Evolutionary conservation across 1,140 invertebrate species (phyloP).

Genomic region (Caenorhabditis tropicalis): DNA sequence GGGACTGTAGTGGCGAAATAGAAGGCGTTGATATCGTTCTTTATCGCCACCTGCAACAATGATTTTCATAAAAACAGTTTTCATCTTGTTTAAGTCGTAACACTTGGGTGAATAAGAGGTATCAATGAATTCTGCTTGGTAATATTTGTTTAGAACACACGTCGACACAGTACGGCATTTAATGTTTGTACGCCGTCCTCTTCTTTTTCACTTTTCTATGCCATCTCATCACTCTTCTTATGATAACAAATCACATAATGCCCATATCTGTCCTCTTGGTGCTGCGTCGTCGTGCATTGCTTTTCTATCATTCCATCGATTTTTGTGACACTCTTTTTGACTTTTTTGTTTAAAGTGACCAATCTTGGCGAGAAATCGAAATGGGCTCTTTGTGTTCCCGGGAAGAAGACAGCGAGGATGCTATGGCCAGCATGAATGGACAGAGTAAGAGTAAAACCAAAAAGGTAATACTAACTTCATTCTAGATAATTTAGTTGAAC

Average conservation of each 20-base stretch:
- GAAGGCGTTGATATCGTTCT: slow-evolving; percentile 98
- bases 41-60: slow-evolving; percentile 86
- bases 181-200: slow-evolving; percentile 27
- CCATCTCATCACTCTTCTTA: slow-evolving; percentile 25
- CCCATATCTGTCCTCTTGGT: slow-evolving; percentile 21
- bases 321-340: not conserved
- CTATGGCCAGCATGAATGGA: not conserved
- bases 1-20: slow-evolving; percentile 95
- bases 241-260: slow-evolving; percentile 43
- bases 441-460: not conserved
- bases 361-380: too few relatives aligned
- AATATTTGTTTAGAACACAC: slow-evolving; percentile 40
- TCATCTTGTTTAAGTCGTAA: not conserved
- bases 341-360: too few relatives aligned
- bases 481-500: too few relatives aligned
- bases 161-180: slow-evolving; percentile 21
- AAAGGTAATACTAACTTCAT: too few relatives aligned
- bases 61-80: not conserved
- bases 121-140: slow-evolving; percentile 17
- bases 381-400: slow-evolving; percentile 6
- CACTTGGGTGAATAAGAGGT: not conserved
- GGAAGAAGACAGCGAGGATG: not conserved
- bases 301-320: slow-evolving; percentile 13
- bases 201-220: not conserved
- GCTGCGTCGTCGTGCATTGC: slow-evolving; percentile 9